Conservation (phyloP, 1,140 invertebrate genomes). For the Spodoptera frugiperda region DNA sequence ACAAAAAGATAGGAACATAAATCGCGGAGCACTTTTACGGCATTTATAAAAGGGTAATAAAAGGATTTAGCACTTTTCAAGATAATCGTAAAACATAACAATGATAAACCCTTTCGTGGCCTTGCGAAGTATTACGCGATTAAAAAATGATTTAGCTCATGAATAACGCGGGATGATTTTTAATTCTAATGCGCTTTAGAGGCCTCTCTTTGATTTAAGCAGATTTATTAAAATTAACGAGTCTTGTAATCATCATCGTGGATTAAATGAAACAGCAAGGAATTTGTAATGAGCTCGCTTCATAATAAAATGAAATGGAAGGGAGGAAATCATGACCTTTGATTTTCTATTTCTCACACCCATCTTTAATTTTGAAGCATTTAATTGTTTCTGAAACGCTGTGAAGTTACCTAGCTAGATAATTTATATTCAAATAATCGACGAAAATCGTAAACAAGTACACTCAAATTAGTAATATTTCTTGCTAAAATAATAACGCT, state of each 20-base stretch:
- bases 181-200: neutral
- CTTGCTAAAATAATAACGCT: neutral
- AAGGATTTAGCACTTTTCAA: slow-evolving; percentile 52
- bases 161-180: slow-evolving; percentile 24
- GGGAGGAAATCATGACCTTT: no score
- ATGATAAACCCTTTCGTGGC: slow-evolving; percentile 46
- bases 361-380: no score
- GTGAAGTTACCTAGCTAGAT: no score
- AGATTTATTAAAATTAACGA: no score
- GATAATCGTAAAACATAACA: slow-evolving; percentile 54
- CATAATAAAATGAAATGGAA: no score
- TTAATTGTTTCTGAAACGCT: no score
- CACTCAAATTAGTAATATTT: no score
- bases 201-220: neutral
- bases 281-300: neutral
- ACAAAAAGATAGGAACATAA: slow-evolving; percentile 53
- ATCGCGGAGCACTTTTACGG: slow-evolving; percentile 51
- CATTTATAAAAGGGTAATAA: slow-evolving; percentile 53
- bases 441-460: no score
- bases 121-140: slow-evolving; percentile 34
- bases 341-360: no score
- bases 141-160: slow-evolving; percentile 37
- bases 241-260: no score
- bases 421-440: no score
- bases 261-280: neutral